Evolutionary conservation across 2,888 invertebrate genomes (phyloP).

Genomic region (Meteorus cinctellus): DNA sequence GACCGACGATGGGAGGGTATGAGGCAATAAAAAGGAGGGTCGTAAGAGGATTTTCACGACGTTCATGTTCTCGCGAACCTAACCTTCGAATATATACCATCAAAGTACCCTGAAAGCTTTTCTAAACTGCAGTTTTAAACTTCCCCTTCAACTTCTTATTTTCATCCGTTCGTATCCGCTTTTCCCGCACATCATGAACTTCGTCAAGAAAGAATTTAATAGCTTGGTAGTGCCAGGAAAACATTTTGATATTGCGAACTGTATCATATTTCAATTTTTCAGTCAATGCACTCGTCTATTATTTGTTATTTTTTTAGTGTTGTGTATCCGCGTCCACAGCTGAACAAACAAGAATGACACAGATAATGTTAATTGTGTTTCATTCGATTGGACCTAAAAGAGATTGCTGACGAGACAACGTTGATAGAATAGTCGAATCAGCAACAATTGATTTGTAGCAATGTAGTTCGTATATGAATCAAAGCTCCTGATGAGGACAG

Average conservation of each 20-base stretch:
- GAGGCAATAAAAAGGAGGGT: neutral
- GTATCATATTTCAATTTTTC: neutral
- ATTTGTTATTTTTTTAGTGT: neutral
- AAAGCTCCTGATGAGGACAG: neutral
- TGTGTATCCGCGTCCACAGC: neutral
- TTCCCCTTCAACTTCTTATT: neutral
- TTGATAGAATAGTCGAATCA: conserved; percentile 42
- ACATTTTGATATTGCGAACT: neutral
- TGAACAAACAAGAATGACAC: conserved; percentile 36
- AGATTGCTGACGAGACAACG: conserved; percentile 41
- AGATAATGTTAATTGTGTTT: conserved; percentile 18
- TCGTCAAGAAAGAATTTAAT: neutral
- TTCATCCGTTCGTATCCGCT: neutral
- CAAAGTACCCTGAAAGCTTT: conserved; percentile 9
- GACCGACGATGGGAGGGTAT: neutral
- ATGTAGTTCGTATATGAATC: neutral
- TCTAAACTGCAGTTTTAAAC: conserved; percentile 16
- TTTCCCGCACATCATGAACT: neutral
- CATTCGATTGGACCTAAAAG: conserved; percentile 40
- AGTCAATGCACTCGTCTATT: too few relatives aligned
- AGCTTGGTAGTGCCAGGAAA: neutral
- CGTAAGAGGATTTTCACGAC: neutral
- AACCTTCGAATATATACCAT: neutral
- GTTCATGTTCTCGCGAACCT: neutral
- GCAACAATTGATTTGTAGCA: conserved; percentile 47